These are phyloP conservation scores for Falco concolor DNA, from an alignment of 2,797 vertebrate species.

Conservation along the genomic window DNA sequence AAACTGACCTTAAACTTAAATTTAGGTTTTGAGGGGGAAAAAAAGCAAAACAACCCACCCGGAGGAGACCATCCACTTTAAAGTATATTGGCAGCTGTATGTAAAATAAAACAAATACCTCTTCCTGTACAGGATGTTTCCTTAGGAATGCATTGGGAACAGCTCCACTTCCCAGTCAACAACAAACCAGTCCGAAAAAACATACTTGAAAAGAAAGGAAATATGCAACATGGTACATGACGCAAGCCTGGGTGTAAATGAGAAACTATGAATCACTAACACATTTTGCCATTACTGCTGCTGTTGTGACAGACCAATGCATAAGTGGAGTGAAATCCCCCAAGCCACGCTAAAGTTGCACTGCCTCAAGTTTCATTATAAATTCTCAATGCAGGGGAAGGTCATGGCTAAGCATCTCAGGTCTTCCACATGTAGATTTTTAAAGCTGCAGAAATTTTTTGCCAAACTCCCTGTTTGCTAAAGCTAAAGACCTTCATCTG, in stretches of 20 bases:
- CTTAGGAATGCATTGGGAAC: not conserved
- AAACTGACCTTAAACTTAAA: not conserved
- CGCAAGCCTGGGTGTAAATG: conserved; percentile 1
- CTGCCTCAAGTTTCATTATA: not conserved
- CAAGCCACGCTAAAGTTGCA: not conserved
- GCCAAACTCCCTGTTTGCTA: not conserved
- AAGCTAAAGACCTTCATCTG: not conserved
- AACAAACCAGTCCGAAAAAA: not conserved
- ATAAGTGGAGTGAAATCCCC: not conserved
- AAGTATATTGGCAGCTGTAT: not conserved
- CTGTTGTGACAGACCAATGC: not conserved
- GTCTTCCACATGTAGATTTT: not conserved
- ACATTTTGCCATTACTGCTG: not conserved
- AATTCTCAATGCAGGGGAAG: not conserved
- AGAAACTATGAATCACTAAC: conserved; percentile 22
- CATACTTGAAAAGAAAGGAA: conserved; percentile 54
- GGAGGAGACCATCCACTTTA: not conserved
- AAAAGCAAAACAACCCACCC: not conserved
- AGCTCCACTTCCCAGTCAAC: conserved; percentile 14
- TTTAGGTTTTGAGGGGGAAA: not conserved
- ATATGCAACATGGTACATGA: not conserved
- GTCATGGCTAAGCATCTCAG: not conserved
- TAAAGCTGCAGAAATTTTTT: not conserved
- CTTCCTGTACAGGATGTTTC: conserved; percentile 50
- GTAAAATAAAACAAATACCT: conserved; percentile 28